Evolutionary conservation across 2,888 invertebrate species (phyloP).

Genomic region (Leptinotarsa rubiginosa): DNA sequence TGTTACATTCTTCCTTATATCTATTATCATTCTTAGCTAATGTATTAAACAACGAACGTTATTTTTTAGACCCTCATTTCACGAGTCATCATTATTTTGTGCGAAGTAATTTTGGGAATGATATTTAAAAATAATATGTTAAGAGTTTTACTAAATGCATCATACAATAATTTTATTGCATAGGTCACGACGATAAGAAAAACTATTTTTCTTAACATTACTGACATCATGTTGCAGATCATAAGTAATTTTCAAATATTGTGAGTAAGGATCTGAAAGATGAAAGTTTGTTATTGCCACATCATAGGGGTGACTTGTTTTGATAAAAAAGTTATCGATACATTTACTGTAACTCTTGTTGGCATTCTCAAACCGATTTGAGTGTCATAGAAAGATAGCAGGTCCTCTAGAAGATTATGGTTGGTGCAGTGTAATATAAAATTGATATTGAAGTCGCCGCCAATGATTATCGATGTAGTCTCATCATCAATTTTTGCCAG

Average conservation of each 20-base stretch:
- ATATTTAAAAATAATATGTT: too few relatives aligned
- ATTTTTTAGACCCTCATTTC: constrained; percentile 11
- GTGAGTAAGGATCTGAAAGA: constrained; percentile 20
- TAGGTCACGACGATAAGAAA: constrained; percentile 19
- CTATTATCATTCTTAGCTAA: constrained; percentile 8
- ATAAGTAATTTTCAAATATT: constrained; percentile 10
- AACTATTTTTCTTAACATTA: constrained; percentile 3
- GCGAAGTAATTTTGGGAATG: neutral
- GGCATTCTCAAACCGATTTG: constrained; percentile 8
- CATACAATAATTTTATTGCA: constrained; percentile 11
- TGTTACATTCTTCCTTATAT: constrained; percentile 11
- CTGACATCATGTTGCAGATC: constrained; percentile 2
- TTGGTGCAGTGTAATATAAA: too few relatives aligned
- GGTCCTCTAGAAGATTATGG: too few relatives aligned
- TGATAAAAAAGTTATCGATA: constrained; percentile 20
- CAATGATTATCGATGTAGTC: too few relatives aligned
- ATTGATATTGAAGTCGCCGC: too few relatives aligned
- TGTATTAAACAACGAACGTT: constrained; percentile 1
- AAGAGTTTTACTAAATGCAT: too few relatives aligned
- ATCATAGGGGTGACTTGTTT: constrained; percentile 2
- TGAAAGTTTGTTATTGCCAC: constrained; percentile 15
- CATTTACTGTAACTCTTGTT: constrained; percentile 19
- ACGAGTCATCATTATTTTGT: constrained; percentile 19
- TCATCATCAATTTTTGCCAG: too few relatives aligned
- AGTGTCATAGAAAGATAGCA: too few relatives aligned